phyloP scores from a whole-genome alignment of 1,140 invertebrate species.

The Lucilia sericata region DNA sequence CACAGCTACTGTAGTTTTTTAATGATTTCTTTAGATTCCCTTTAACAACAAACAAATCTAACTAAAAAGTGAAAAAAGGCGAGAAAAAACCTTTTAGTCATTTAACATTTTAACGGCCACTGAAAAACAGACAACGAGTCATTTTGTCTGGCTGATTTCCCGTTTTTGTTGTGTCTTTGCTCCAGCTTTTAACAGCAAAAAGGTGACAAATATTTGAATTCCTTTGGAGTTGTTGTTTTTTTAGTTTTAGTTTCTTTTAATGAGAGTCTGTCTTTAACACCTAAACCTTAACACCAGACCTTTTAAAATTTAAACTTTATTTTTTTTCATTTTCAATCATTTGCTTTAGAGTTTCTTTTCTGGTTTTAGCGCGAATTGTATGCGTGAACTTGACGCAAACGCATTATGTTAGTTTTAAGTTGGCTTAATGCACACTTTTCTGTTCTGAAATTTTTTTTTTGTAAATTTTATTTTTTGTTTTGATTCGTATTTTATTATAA shows the following conservation, averaged over 20 bases:
- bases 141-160: conserved; percentile 30
- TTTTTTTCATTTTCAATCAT: not conserved
- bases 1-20: conserved; percentile 42
- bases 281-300: not conserved
- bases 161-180: not conserved
- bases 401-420: conserved; percentile 58
- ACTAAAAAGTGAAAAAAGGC: not conserved
- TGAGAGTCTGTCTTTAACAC: not conserved
- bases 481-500: conserved; percentile 44
- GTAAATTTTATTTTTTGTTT: not conserved
- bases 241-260: conserved; percentile 21
- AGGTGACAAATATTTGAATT: conserved; percentile 41
- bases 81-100: conserved; percentile 32
- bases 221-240: not conserved
- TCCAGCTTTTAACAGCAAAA: conserved; percentile 45
- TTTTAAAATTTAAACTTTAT: not conserved
- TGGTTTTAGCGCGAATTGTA: conserved; percentile 57
- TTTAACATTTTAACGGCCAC: conserved; percentile 28
- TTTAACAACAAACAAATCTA: not conserved
- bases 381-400: conserved; percentile 67
- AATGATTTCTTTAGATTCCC: conserved; percentile 31
- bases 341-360: conserved; percentile 57
- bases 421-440: not conserved
- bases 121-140: conserved; percentile 19
- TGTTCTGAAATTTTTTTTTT: not conserved